Percentiles rank a stretch among this genome's conserved stretches.
Evolutionary conservation across 2,888 invertebrate species (phyloP).

Genomic region (Pecten maximus): DNA sequence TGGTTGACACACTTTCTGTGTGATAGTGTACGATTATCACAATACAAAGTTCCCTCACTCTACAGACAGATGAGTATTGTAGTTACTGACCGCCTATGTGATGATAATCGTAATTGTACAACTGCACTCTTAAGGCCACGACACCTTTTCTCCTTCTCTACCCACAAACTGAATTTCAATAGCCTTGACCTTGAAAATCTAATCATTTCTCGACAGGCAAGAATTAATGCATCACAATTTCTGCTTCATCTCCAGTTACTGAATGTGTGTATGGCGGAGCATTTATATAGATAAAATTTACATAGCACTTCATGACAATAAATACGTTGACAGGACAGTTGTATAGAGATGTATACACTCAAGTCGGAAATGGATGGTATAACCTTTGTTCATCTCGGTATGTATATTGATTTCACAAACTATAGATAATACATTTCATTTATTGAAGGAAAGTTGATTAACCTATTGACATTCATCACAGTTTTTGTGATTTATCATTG

Average conservation of each 20-base stretch:
- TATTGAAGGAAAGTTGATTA: background rate
- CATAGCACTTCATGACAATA: conserved; percentile 18
- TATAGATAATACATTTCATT: background rate
- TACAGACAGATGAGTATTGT: too few relatives aligned
- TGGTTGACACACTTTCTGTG: background rate
- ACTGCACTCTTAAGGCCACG: background rate
- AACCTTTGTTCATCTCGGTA: conserved; percentile 27
- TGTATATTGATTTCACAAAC: background rate
- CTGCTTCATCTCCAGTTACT: conserved; percentile 32
- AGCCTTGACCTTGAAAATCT: background rate
- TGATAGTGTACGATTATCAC: background rate
- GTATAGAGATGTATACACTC: conserved; percentile 10
- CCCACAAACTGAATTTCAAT: background rate
- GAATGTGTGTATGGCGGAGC: conserved; percentile 27
- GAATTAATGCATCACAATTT: background rate
- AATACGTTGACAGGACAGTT: background rate
- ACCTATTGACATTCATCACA: background rate
- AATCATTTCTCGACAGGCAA: background rate
- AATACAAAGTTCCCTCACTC: background rate
- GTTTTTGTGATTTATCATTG: background rate
- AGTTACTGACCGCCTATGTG: background rate
- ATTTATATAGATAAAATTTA: conserved; percentile 5
- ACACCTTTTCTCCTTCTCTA: background rate
- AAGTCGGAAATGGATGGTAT: conserved; percentile 18
- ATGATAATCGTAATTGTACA: background rate